These are phyloP conservation scores for Agonopterix arenella DNA, from an alignment of 2,888 invertebrate genomes.

Conservation along the genomic window DNA sequence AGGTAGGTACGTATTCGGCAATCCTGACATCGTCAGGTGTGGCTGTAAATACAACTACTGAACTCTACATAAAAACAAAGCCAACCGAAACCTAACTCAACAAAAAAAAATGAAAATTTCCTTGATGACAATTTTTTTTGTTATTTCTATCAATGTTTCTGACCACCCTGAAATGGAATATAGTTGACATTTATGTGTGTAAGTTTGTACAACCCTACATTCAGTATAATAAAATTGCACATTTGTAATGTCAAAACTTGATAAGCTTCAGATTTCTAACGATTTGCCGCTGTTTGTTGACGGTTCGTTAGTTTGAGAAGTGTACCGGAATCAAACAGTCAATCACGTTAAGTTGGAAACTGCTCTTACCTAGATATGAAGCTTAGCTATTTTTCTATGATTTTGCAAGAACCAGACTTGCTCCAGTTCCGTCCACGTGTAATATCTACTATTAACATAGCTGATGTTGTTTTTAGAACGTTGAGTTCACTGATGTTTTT, in stretches of 20 bases:
- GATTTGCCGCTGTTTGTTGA: constrained; percentile 52
- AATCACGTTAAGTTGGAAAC: constrained; percentile 34
- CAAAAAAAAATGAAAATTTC: no score
- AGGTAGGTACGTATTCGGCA: no score
- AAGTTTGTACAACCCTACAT: constrained; percentile 37
- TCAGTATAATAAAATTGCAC: constrained; percentile 34
- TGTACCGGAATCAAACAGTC: constrained; percentile 67
- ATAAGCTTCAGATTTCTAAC: constrained; percentile 52
- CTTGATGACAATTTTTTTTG: no score
- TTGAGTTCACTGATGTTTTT: background rate
- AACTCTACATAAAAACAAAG: no score
- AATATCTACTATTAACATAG: constrained; percentile 4
- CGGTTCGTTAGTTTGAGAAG: constrained; percentile 67
- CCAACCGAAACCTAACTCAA: no score
- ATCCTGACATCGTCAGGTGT: no score
- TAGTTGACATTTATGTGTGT: no score
- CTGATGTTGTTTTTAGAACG: constrained; percentile 1
- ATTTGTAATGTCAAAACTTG: constrained; percentile 61
- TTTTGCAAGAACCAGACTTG: constrained; percentile 2
- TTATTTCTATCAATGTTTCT: no score
- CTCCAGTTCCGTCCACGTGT: background rate
- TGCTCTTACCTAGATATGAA: background rate
- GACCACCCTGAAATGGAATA: no score
- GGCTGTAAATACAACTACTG: no score
- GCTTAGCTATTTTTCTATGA: constrained; percentile 1